Base-by-base conservation (phyloP, 1,140 invertebrate genomes). In the Apis florea region DNA sequence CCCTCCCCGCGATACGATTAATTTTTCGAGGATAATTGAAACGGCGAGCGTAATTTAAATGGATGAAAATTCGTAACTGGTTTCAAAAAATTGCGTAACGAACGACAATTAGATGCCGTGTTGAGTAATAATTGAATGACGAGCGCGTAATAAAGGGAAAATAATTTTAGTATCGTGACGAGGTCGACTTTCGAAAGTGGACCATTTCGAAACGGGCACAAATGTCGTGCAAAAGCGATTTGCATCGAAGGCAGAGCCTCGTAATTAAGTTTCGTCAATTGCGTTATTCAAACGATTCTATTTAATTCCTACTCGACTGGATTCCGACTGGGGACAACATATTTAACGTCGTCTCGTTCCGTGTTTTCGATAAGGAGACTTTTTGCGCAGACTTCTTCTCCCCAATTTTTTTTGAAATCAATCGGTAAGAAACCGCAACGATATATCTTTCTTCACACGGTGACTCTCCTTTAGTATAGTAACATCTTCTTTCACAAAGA, bases 261-360 rank as follows among this genome's bases (percentile, higher is more conserved):
- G 59, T 63, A 79, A 79, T 79, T 73, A 73, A 73, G 53, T 79
- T 79, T 73, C n/a, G 59, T n/a, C 71, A 79, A 79, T 79, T 72
- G 51, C 78, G 51, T 56, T 49, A 12, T 31, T 51, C 26, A 19
- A 15, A 53, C 69, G 47, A 56, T 54, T 70, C 69, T 73, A 79
- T 79, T 79, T 72, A 72, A 79, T 73, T 79, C n/a, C 49, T 72
- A 56, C 49, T 72, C 58, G 49, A 3, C 49, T 63, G 72, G 63
- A 79, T 71, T 79, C 77, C 31, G 21, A 12, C 21, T 56, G 31
- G 31, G 3, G 2, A 13, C 31, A 15, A 19, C 1, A 71, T 51
- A 79, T 79, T 40, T 70, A 79, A 79, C 68, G 47, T 51, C 24
- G 17, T 10, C 19, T 17, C 26, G 24, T 51, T n/a, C 21, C 31